Base-by-base conservation (phyloP, 1,140 invertebrate species). In the Leptinotarsa lineolata region DNA sequence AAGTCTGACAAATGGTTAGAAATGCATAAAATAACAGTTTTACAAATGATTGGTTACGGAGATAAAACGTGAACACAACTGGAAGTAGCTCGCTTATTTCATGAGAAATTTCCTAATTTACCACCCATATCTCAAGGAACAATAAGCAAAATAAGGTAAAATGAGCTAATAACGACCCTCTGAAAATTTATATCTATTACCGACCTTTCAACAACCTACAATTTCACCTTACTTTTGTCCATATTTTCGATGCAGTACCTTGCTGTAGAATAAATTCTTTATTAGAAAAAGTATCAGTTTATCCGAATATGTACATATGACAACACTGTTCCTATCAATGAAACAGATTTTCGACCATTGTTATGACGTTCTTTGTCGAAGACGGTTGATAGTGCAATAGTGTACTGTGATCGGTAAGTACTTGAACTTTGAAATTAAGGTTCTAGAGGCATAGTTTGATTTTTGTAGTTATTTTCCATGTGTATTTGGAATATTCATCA, bases 321-420 rank as follows among this genome's bases (percentile, higher is more conserved):
- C 48, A 54, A 54, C n/a, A n/a, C 48, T 54, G 48, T n/a, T 54
- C 48, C 48, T n/a, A n/a, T 54, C 48, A 54, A 54, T 54, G 4
- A 54, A 54, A 54, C 48, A 54, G 48, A 54, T 54, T 54, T 54
- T 54, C 15, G 48, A n/a, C 48, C 48, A 54, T 48, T 48, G 46
- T 54, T 54, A 54, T 54, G 48, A 16, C 48, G 48, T 54, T 54
- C 48, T 54, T 54, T 54, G 15, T 16, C 48, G 16, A 54, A 54
- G 48, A 54, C 48, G 48, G 48, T 54, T 54, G 48, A 30, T 54
- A 54, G 48, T 16, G 48, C 48, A 54, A 54, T 54, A 54, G 15
- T n/a, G 48, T 15, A 48, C 46, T 16, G 46, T 54, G 48, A 16
- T 16, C 48, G 48, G 48, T 3, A n/a, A 54, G 48, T n/a, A 54